Percentiles rank a stretch among this genome's conserved stretches.
These are phyloP conservation scores for Drosophila sordidapex DNA, from an alignment of 2,888 invertebrate genomes.

Conservation along the genomic window DNA sequence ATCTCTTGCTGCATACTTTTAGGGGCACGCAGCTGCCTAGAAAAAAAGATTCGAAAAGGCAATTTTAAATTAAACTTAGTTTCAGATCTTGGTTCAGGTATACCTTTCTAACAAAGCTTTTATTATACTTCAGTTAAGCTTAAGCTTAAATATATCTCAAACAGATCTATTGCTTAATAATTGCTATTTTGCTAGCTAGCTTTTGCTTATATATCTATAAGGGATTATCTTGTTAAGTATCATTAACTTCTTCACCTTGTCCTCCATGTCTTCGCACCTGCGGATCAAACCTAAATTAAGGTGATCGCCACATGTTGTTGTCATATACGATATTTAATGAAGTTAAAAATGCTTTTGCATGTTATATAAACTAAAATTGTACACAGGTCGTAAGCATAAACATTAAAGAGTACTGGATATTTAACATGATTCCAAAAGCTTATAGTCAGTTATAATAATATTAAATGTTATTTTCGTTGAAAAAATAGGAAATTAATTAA, in stretches of 20 bases:
- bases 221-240: neutral
- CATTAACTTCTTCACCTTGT: neutral
- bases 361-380: neutral
- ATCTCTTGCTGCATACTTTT: neutral
- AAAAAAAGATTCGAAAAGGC: neutral
- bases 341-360: neutral
- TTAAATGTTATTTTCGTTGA: neutral
- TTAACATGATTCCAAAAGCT: neutral
- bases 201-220: neutral
- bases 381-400: neutral
- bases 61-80: neutral
- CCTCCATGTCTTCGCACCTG: neutral
- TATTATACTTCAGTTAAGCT: neutral
- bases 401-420: neutral
- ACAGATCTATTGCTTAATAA: neutral
- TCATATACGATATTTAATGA: neutral
- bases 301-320: neutral
- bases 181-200: neutral
- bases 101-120: neutral
- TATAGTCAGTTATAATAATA: neutral
- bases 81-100: neutral
- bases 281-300: neutral
- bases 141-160: neutral
- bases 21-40: neutral
- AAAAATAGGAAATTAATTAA: neutral